Conservation (phyloP, 2,888 invertebrate species). For the Patella depressa region DNA sequence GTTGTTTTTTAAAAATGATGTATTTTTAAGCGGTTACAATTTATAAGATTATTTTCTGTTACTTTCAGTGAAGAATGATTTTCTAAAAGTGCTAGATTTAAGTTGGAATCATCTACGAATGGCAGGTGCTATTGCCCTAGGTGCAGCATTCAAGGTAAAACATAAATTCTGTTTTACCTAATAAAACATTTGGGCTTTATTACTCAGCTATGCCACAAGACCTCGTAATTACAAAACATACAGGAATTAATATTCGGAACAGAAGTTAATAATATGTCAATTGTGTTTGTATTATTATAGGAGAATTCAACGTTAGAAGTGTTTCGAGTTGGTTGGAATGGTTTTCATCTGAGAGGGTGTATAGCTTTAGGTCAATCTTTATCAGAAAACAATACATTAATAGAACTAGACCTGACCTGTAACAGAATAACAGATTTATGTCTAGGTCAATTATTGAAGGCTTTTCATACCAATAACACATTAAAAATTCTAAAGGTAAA, state of each 20-base stretch:
- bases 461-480: constrained; percentile 51
- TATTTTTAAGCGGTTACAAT: no score
- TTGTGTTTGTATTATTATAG: constrained; percentile 31
- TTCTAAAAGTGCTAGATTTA: constrained; percentile 51
- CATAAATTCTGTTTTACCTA: no score
- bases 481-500: constrained; percentile 50
- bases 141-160: constrained; percentile 48
- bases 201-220: no score
- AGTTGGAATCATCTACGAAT: constrained; percentile 64
- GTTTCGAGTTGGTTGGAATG: constrained; percentile 62
- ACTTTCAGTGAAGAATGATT: constrained; percentile 49
- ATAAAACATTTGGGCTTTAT: no score
- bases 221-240: no score
- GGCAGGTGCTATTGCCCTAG: constrained; percentile 56
- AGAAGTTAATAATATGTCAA: no score
- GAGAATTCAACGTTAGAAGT: constrained; percentile 50
- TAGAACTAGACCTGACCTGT: constrained; percentile 58
- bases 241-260: no score
- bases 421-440: constrained; percentile 56
- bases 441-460: constrained; percentile 50
- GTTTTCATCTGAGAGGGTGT: constrained; percentile 54
- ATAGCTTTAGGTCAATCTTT: constrained; percentile 47
- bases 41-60: neutral
- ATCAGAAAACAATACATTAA: constrained; percentile 46
- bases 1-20: no score